Percentiles rank a stretch among this genome's conserved stretches.
phyloP scores from a whole-genome alignment of 2,113 vertebrate genomes.

The Oxygymnocypris stewartii region DNA sequence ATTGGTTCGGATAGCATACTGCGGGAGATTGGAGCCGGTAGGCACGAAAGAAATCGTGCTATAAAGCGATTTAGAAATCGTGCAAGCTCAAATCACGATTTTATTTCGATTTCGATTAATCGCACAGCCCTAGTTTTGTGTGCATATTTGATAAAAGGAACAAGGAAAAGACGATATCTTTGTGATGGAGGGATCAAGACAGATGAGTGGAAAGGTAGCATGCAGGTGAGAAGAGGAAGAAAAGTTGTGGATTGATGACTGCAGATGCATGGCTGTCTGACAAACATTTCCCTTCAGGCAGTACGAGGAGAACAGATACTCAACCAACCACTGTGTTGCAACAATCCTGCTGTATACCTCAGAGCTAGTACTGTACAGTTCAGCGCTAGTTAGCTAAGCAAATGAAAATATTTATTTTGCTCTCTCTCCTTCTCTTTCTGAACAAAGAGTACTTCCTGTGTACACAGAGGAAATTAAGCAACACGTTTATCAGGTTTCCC shows the following conservation, averaged over 20 bases:
- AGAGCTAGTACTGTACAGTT: background rate
- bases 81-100: no score
- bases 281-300: slow-evolving; percentile 30
- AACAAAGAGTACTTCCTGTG: slow-evolving; percentile 57
- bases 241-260: slow-evolving; percentile 23
- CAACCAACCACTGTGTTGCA: slow-evolving; percentile 13
- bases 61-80: no score
- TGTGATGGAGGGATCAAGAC: background rate
- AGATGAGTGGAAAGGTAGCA: background rate
- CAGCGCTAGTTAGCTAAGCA: background rate
- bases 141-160: background rate
- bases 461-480: slow-evolving; percentile 51
- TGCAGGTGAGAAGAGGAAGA: slow-evolving; percentile 25
- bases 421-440: slow-evolving; percentile 40
- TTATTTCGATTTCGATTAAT: no score
- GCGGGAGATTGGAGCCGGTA: no score
- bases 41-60: no score
- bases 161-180: background rate
- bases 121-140: background rate
- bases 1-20: no score
- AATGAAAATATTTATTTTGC: slow-evolving; percentile 32
- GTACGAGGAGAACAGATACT: background rate
- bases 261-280: slow-evolving; percentile 22
- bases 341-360: slow-evolving; percentile 1
- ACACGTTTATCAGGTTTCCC: slow-evolving; percentile 57